Percentiles rank a stretch among this genome's conserved stretches.
Conservation (phyloP, 2,888 invertebrate genomes). For the Alloplasta piceator region DNA sequence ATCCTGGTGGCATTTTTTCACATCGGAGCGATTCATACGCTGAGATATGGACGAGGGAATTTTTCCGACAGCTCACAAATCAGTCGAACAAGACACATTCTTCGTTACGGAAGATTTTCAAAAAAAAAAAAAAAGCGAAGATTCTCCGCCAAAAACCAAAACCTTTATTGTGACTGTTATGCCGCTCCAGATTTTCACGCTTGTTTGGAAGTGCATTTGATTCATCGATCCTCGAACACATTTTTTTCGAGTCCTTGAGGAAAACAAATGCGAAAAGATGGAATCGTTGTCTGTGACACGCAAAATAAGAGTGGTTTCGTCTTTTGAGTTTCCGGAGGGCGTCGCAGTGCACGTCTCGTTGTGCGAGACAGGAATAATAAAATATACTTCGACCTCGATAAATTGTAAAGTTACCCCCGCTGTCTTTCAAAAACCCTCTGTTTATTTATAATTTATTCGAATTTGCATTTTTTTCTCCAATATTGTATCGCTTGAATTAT, state of each 20-base stretch:
- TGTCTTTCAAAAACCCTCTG: conserved; percentile 11
- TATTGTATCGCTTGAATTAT: neutral
- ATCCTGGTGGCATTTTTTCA: conserved; percentile 47
- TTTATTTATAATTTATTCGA: neutral
- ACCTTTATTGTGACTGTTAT: conserved; percentile 50
- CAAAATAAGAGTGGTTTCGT: neutral
- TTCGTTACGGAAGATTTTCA: no score
- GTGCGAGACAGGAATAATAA: conserved; percentile 38
- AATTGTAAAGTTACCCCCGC: conserved; percentile 15
- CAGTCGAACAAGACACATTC: conserved; percentile 20
- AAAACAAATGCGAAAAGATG: conserved; percentile 48
- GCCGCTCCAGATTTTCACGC: conserved; percentile 78
- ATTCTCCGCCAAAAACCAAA: conserved; percentile 62
- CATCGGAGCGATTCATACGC: neutral
- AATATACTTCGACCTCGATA: conserved; percentile 35
- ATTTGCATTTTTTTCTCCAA: conserved; percentile 8
- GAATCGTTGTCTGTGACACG: conserved; percentile 40
- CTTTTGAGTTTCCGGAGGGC: conserved; percentile 36
- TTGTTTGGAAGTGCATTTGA: conserved; percentile 67
- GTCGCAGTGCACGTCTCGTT: neutral
- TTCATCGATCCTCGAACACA: conserved; percentile 10
- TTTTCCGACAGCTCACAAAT: conserved; percentile 58
- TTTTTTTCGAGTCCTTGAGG: conserved; percentile 47
- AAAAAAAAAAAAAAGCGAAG: neutral
- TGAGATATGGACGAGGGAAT: conserved; percentile 43